Evolutionary conservation across 2,888 invertebrate species (phyloP).

Genomic region (Allolobophora icterica): DNA sequence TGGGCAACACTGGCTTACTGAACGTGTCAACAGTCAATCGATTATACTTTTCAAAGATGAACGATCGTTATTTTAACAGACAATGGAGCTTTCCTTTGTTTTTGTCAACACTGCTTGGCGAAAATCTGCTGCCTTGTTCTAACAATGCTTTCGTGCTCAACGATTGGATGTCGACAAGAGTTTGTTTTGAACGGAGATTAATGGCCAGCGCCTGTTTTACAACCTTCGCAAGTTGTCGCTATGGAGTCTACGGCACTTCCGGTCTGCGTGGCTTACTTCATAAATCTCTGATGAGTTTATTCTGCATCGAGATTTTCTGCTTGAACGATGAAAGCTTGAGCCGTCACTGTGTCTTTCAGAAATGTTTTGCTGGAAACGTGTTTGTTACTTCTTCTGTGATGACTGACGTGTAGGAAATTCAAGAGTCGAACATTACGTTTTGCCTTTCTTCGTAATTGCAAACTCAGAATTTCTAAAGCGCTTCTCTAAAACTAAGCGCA

Average conservation of each 20-base stretch:
- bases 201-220: not conserved
- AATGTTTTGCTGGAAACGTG: not conserved
- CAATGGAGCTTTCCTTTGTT: not conserved
- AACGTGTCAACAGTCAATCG: not conserved
- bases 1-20: not conserved
- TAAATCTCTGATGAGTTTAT: not conserved
- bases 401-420: not conserved
- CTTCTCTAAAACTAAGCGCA: too few species aligned
- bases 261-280: not conserved
- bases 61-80: too few species aligned
- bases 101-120: not conserved
- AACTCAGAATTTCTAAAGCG: too few species aligned
- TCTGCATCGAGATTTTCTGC: not conserved
- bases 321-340: not conserved
- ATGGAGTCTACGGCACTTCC: not conserved
- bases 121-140: not conserved
- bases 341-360: not conserved
- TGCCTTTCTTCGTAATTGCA: too few species aligned
- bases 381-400: not conserved
- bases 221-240: not conserved
- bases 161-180: not conserved
- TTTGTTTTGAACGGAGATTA: not conserved
- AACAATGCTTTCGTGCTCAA: not conserved
- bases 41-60: too few species aligned
- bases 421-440: too few species aligned